Conservation (phyloP, 1,140 invertebrate species). For the Eumeta japonica region DNA sequence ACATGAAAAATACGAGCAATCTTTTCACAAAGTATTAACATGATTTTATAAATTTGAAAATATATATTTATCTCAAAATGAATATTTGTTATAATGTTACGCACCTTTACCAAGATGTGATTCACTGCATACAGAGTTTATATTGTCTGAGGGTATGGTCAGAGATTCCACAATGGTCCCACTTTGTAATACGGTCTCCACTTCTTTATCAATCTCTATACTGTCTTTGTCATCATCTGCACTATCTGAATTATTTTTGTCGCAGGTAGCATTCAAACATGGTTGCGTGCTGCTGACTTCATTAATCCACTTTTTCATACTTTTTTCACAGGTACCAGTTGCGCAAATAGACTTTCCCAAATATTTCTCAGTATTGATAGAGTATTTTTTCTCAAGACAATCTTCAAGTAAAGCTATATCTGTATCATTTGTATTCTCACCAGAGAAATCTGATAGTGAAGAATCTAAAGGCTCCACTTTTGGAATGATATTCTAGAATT, state of each 20-base stretch:
- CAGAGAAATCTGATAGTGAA: slow-evolving; percentile 42
- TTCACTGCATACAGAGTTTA: slow-evolving; percentile 40
- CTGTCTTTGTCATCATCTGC: slow-evolving; percentile 38
- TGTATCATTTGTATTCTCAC: slow-evolving; percentile 45
- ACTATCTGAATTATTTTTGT: slow-evolving; percentile 23
- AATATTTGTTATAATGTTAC: too few species aligned
- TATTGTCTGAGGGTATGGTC: slow-evolving; percentile 42
- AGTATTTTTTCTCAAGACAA: slow-evolving; percentile 34
- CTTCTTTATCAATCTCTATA: slow-evolving; percentile 49
- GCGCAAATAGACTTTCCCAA: slow-evolving; percentile 21
- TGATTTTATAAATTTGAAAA: too few species aligned
- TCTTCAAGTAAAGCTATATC: slow-evolving; percentile 41
- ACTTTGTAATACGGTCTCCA: slow-evolving; percentile 47
- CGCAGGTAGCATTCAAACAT: slow-evolving; percentile 28
- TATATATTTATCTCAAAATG: too few species aligned
- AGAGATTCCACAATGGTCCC: slow-evolving; percentile 47
- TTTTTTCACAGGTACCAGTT: slow-evolving; percentile 15
- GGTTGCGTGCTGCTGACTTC: slow-evolving; percentile 51
- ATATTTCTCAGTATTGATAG: slow-evolving; percentile 23
- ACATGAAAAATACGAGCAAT: too few species aligned
- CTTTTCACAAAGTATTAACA: too few species aligned
- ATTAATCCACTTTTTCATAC: slow-evolving; percentile 39
- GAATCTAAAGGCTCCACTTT: slow-evolving; percentile 46
- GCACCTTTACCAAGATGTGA: slow-evolving; percentile 37
- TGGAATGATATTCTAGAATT: slow-evolving; percentile 32